Evolutionary conservation across 1,140 invertebrate genomes (phyloP), one percentile per base, ranked within the genome.

Genomic region (Daktulosphaira vitifoliae): DNA sequence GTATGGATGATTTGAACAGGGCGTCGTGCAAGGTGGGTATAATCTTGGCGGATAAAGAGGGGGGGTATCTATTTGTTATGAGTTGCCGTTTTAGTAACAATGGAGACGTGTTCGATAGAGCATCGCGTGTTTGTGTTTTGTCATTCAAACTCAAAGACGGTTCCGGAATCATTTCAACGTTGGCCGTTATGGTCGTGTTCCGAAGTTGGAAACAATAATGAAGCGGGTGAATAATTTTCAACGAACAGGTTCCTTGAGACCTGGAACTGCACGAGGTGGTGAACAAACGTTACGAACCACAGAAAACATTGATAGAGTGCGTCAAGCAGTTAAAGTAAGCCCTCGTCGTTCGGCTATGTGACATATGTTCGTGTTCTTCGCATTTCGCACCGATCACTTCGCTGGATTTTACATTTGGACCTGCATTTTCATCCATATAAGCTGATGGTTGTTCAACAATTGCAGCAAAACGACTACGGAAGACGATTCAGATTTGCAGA

Each of bases 371-470:
- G 51, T 53, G 65, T 29, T 33, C 44, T 69, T 49, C 49, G 48
- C 39, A 62, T 69, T 9, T 56, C 22, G 59, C 39, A 68, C 37
- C 52, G 64, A 49, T 46, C 37, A 44, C 20, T 68, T 33, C 49
- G 56, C 4, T n/a, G 37, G 22, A 69, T 68, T 69, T 38, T 59
- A 5, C 52, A 68, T 46, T 37, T 48, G 25, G 48, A 69, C 23
- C 50, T 69, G 11, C 54, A 68, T 53, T 68, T 66, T 46, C 65
- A 69, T 52, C 65, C 62, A 6, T 69, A 66, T 46, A 68, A 67
- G 65, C 26, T 66, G 44, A 29, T 25, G 46, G 44, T 68, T 18
- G 68, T 68, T 37, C 68, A 69, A 53, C 2, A 64, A 16, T 50
- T 68, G 3, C 42, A 50, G 25, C 22, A 50, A 68, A 18, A 67